Conservation (phyloP, 2,888 invertebrate species). For the Apocheima hispidaria region DNA sequence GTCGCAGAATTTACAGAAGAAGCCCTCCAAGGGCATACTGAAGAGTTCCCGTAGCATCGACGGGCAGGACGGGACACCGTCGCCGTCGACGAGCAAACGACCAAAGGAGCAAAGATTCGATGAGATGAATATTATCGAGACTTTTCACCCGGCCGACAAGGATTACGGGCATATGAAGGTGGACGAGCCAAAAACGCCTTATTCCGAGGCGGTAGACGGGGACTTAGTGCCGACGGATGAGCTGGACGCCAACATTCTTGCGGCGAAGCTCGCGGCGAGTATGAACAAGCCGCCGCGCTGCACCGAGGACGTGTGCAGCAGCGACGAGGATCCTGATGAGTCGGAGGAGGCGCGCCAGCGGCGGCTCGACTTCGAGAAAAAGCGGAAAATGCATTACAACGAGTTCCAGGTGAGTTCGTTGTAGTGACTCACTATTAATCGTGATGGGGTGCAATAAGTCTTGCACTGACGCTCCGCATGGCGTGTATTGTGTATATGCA, state of each 20-base stretch:
- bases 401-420: slow-evolving; percentile 89
- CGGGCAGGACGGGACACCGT: slow-evolving; percentile 83
- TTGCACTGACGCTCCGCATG: too few relatives aligned
- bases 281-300: slow-evolving; percentile 83
- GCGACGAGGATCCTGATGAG: slow-evolving; percentile 86
- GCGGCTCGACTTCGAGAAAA: slow-evolving; percentile 94
- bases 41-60: slow-evolving; percentile 97
- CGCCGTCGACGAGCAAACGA: slow-evolving; percentile 78
- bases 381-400: slow-evolving; percentile 98
- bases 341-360: slow-evolving; percentile 88
- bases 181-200: slow-evolving; percentile 99
- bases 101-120: slow-evolving; percentile 94
- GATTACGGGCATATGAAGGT: slow-evolving; percentile 99
- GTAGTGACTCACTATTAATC: slow-evolving; percentile 26
- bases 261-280: slow-evolving; percentile 89
- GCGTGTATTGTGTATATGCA: too few relatives aligned
- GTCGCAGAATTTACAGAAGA: slow-evolving; percentile 93
- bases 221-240: slow-evolving; percentile 86
- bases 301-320: slow-evolving; percentile 79
- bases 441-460: too few relatives aligned
- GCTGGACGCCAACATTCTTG: slow-evolving; percentile 90
- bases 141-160: slow-evolving; percentile 98
- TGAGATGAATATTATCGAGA: slow-evolving; percentile 99
- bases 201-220: slow-evolving; percentile 87
- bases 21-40: slow-evolving; percentile 95